Base-by-base conservation (phyloP, 2,797 vertebrate genomes). In the Luscinia luscinia region DNA sequence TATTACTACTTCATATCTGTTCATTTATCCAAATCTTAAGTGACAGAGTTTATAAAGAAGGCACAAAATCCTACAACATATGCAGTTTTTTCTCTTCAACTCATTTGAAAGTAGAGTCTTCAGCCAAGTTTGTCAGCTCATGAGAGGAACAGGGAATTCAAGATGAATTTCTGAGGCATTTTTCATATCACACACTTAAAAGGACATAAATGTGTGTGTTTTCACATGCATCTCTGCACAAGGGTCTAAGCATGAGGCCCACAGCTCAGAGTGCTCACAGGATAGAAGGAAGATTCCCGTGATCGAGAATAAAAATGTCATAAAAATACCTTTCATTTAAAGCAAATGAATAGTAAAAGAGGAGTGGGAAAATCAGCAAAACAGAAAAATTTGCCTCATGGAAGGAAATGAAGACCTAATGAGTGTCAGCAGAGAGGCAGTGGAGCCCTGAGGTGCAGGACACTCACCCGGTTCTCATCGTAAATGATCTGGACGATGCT, bases 401-500 rank as follows among this genome's bases (percentile, higher is more conserved):
- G 34, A 43, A 80, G 30, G 28, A 46, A 61, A n/a, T 41, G 30
- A 84, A 89, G 20, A 48, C 4, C 11, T 23, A 13, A 30, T 0
- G 41, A 22, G 38, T 23, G 59, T 16, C 8, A 88, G 83, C 43
- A 20, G 2, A 0, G 57, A 12, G 76, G 73, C 51, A 64, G 77
- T 5, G 38, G 20, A 79, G 87, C 43, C 62, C 10, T 12, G 41
- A 73, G 36, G 46, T 2, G 59, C 63, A 46, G 51, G 46, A 34
- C 11, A 66, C 98, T 97, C 97, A 99, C 99, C 98, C 99, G 97
- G 91, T 99, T 99, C 96, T 99, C 99, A 87, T 99, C 99, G 26
- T 99, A 99, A 97, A 99, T 99, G 93, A 99, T 99, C 96, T 99
- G 99, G 76, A 99, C 99, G 70, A 99, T 99, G 97, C 99, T 99